These are phyloP conservation scores for Agelastica alni DNA, from an alignment of 2,888 invertebrate species.

Conservation along the genomic window DNA sequence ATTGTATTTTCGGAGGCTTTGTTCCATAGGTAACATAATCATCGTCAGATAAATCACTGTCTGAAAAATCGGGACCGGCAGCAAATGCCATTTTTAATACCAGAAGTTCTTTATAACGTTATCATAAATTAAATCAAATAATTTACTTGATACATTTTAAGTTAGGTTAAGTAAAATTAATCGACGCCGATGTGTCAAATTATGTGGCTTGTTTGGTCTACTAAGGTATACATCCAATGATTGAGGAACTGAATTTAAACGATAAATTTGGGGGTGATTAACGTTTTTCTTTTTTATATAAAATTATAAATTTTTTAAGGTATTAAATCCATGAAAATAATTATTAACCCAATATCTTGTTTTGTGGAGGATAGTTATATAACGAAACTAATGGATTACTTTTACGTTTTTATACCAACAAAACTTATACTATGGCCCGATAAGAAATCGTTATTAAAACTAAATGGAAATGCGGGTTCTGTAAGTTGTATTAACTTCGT, in stretches of 20 bases:
- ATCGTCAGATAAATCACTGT: conserved; percentile 8
- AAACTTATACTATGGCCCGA: conserved; percentile 54
- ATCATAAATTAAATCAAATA: not conserved
- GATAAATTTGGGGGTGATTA: too few species aligned
- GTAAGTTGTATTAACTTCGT: conserved; percentile 39
- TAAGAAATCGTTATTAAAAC: conserved; percentile 27
- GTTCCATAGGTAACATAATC: conserved; percentile 26
- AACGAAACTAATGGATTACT: conserved; percentile 64
- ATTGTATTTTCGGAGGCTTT: conserved; percentile 3
- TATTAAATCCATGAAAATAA: conserved; percentile 63
- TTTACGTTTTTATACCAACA: conserved; percentile 61
- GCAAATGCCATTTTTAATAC: conserved; percentile 8
- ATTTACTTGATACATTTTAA: not conserved
- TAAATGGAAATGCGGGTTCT: conserved; percentile 35
- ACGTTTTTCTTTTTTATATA: not conserved
- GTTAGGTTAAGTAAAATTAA: not conserved
- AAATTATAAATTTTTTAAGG: conserved; percentile 55
- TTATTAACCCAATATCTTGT: conserved; percentile 68
- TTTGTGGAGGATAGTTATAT: conserved; percentile 80
- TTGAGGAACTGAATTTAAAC: not conserved
- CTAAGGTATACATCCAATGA: not conserved
- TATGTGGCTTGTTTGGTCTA: not conserved
- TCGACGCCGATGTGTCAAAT: not conserved
- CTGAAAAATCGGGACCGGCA: conserved; percentile 22
- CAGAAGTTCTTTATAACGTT: too few species aligned